phyloP scores from a whole-genome alignment of 1,140 invertebrate genomes.

The Venustaconcha ellipsiformis region DNA sequence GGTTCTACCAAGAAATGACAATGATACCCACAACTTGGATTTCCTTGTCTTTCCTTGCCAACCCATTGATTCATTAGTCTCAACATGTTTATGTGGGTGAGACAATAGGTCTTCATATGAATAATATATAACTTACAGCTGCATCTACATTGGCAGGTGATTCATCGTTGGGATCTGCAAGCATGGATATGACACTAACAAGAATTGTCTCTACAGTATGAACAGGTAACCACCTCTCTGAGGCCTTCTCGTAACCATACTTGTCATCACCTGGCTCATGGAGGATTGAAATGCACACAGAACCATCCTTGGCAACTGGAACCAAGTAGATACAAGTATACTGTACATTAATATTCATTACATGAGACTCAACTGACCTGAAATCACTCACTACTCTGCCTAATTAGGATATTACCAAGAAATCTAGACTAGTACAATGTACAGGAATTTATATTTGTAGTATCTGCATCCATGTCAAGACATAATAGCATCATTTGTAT shows the following conservation, averaged over 20 bases:
- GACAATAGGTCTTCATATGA: no score
- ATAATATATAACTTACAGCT: slow-evolving; percentile 80
- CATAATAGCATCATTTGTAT: no score
- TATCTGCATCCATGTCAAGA: no score
- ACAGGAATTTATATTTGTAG: no score
- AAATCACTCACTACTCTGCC: background rate
- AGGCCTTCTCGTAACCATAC: slow-evolving; percentile 99
- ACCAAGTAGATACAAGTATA: slow-evolving; percentile 24
- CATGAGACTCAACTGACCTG: background rate
- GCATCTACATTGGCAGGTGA: slow-evolving; percentile 99
- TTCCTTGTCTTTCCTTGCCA: no score
- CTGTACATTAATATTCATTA: background rate
- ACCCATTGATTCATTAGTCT: no score
- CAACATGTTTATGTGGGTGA: no score
- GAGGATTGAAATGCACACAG: slow-evolving; percentile 99
- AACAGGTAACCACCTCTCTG: slow-evolving; percentile 98
- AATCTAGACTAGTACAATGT: background rate
- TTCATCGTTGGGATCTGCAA: slow-evolving; percentile 99
- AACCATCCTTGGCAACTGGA: slow-evolving; percentile 96
- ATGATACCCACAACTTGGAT: no score
- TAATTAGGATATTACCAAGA: background rate
- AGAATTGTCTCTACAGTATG: slow-evolving; percentile 99
- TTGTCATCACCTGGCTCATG: slow-evolving; percentile 99
- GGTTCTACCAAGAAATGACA: no score
- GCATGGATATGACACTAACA: slow-evolving; percentile 94